Base-by-base conservation (phyloP, 2,113 vertebrate species). In the Amphiprion percula region DNA sequence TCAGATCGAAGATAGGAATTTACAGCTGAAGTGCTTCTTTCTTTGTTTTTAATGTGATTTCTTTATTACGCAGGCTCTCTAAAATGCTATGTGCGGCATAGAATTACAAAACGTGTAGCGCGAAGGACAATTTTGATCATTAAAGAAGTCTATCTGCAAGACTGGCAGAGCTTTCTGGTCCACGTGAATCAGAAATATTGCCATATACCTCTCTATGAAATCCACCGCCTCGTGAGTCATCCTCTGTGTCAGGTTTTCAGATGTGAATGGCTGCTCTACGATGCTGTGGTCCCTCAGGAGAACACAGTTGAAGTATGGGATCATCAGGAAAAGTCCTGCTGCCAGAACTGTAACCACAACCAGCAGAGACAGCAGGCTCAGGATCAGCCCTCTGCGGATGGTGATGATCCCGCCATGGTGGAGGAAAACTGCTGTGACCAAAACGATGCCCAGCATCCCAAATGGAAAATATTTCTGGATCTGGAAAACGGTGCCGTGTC, bases 271-370 rank as follows among this genome's bases (percentile, higher is more conserved):
- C 86, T 98, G 97, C 90, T 98, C 96, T 17, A 94, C 88, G 19
- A 98, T 71, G 4, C 79, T 67, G 10, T 79, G 60, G 59, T 94
- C 77, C 11, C 91, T 92, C 96, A 97, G 97, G 61, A 98, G 93
- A 55, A 98, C 88, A 80, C 97, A 98, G 90, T 97, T 97, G 5
- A 97, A 59, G 15, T 94, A 89, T 0, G 94, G 96, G 78, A 95
- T 92, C 14, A 76, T 54, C 37, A 79, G 75, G 4, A 96, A 55
- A 74, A 97, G 96, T 8, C 68, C 47, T 0, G 76, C 9, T 10
- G 88, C 47, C 28, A 86, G 0, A 0, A 2, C 66, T 0, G 91
- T 19, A 1, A 65, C 8, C 1, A 60, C 0, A 12, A 74, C 28
- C 0, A 72, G 4, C 71, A 93, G 54, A 5, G 86, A 15, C 2